Base-by-base conservation (phyloP, 1,140 invertebrate genomes). In the Vanessa atalanta region DNA sequence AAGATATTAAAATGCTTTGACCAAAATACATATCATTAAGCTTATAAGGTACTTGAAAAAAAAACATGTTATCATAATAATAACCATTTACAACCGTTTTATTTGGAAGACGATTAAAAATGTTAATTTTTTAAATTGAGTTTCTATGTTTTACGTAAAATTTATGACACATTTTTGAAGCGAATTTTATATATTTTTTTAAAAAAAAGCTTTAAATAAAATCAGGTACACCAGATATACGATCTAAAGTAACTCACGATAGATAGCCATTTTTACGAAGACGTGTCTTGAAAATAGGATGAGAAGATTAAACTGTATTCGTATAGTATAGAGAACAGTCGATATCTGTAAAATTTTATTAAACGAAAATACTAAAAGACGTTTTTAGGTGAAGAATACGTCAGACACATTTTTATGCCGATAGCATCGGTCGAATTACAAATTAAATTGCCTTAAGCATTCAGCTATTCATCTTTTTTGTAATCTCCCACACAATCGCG, bases 401-500 rank as follows among this genome's bases (percentile, higher is more conserved):
- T 61, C 57, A 61, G 31, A 61, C 3, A 16, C 57, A 61, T 61
- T 61, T 57, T 57, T 61, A 37, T 37, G 31, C 13, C 13, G 57
- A 71, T 64, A 51, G 72, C 72, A 76, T 75, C 69, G 37, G 57
- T 37, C 31, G 57, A 61, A 61, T 37, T 61, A 61, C 13, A 61
- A 61, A 61, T 61, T 31, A 61, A 61, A 61, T 37, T 61, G 57
- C 57, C 26, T 61, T 37, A 61, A 60, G 26, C 55, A 47, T 64
- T 64, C 82, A 81, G 83, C 81, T 79, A 81, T 81, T 80, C 83
- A 76, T 78, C 76, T 84, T 82, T 75, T 66, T 66, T 66, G 47
- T 75, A 60, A 75, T 70, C 77, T 79, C 75, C 76, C 66, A 85
- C 79, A 78, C 70, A 84, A 87, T 88, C 87, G 72, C 61, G 51